These are phyloP conservation scores for Metopolophium dirhodum DNA, from an alignment of 1,140 invertebrate genomes.

Conservation along the genomic window DNA sequence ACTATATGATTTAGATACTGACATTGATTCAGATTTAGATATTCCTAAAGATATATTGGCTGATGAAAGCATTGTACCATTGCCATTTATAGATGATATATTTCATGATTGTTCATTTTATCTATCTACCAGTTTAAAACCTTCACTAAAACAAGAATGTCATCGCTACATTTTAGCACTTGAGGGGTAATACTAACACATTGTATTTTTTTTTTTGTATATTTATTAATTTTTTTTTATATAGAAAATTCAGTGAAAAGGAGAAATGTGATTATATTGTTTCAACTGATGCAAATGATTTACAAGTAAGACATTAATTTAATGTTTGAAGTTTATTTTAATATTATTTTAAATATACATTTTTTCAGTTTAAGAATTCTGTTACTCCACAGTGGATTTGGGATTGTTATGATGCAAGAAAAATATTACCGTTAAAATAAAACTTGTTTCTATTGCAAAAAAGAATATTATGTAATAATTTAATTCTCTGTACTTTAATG, in stretches of 20 bases:
- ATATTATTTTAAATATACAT: conserved; percentile 20
- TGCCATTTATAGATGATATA: conserved; percentile 56
- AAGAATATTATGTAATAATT: neutral
- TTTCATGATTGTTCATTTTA: conserved; percentile 57
- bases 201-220: neutral
- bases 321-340: neutral
- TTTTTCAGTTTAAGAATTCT: conserved; percentile 10
- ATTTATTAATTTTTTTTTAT: neutral
- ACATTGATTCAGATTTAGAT: conserved; percentile 58
- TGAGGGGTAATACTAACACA: conserved; percentile 58
- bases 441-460: neutral
- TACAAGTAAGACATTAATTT: conserved; percentile 9
- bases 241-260: conserved; percentile 13
- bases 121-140: conserved; percentile 51
- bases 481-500: neutral
- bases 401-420: conserved; percentile 59
- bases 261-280: conserved; percentile 54
- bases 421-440: conserved; percentile 46
- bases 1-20: conserved; percentile 58
- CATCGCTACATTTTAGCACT: conserved; percentile 59
- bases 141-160: conserved; percentile 46
- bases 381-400: conserved; percentile 60
- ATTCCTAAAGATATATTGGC: conserved; percentile 29
- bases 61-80: conserved; percentile 2
- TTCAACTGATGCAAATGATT: conserved; percentile 38